Base-by-base conservation (phyloP, 1,140 invertebrate genomes). In the Lanistes nyassanus region DNA sequence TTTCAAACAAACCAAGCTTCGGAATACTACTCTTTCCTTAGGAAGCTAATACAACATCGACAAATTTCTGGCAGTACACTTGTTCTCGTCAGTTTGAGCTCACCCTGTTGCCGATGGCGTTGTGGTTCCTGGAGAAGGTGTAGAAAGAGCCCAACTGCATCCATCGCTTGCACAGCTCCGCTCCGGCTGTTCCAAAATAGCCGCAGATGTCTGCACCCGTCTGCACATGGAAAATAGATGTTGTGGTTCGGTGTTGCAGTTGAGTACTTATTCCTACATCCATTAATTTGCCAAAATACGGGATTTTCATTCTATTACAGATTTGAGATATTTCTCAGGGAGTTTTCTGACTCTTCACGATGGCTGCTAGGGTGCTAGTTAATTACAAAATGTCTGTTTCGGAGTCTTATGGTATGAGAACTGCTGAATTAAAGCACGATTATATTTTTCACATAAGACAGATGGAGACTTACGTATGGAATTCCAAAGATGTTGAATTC, bases 401-500 rank as follows among this genome's bases (percentile, higher is more conserved):
- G n/a, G n/a, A n/a, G n/a, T n/a, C n/a, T n/a, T n/a, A n/a, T n/a
- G n/a, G n/a, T n/a, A n/a, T n/a, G n/a, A n/a, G n/a, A n/a, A n/a
- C n/a, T n/a, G n/a, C n/a, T n/a, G n/a, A n/a, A n/a, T n/a, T n/a
- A n/a, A n/a, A n/a, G n/a, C n/a, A n/a, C n/a, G n/a, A n/a, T n/a
- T n/a, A n/a, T n/a, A n/a, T n/a, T n/a, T n/a, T n/a, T n/a, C n/a
- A n/a, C n/a, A n/a, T n/a, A n/a, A n/a, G n/a, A n/a, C n/a, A n/a
- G n/a, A n/a, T n/a, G n/a, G n/a, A 42, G 13, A 47, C 42, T 47
- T 16, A 47, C 42, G 42, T 3, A 47, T 47, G 42, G 42, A 64
- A 90, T 87, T 53, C 89, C 89, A 83, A 89, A 90, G 29, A 89
- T 71, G 77, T 88, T 89, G 70, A 86, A 90, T 75, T 89, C 88